Evolutionary conservation across 2,888 invertebrate species (phyloP).

Genomic region (Metalampra italica): DNA sequence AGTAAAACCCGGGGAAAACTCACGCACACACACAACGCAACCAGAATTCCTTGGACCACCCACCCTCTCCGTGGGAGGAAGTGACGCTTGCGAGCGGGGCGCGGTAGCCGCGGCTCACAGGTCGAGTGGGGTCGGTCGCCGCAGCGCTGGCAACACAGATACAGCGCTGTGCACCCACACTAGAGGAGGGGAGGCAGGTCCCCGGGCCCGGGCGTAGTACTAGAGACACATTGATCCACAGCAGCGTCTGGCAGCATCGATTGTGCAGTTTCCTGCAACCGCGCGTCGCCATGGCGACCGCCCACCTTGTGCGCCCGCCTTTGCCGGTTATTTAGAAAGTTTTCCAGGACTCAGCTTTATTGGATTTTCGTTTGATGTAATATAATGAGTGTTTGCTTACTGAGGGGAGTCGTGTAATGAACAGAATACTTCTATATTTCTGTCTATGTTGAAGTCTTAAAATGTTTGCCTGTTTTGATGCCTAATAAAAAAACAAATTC

Average conservation of each 20-base stretch:
- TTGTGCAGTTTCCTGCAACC: conserved; percentile 78
- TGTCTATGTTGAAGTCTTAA: background rate
- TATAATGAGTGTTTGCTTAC: conserved; percentile 2
- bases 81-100: conserved; percentile 14
- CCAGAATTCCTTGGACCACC: conserved; percentile 40
- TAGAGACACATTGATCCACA: conserved; percentile 79
- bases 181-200: conserved; percentile 44
- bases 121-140: conserved; percentile 31
- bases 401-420: conserved; percentile 8
- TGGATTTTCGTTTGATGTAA: conserved; percentile 39
- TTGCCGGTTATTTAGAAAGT: conserved; percentile 48
- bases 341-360: conserved; percentile 46
- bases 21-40: conserved; percentile 36
- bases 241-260: conserved; percentile 75
- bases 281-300: conserved; percentile 61
- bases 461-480: background rate
- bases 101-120: conserved; percentile 30
- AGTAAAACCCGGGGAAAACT: conserved; percentile 51
- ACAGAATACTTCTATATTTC: background rate
- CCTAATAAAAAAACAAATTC: background rate
- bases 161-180: conserved; percentile 36
- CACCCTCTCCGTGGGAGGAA: conserved; percentile 24
- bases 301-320: conserved; percentile 59
- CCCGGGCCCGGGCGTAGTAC: conserved; percentile 75
- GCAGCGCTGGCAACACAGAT: conserved; percentile 7